Evolutionary conservation across 2,113 vertebrate genomes (phyloP), one percentile per base, ranked within the genome.

Genomic region (Coturnix japonica): DNA sequence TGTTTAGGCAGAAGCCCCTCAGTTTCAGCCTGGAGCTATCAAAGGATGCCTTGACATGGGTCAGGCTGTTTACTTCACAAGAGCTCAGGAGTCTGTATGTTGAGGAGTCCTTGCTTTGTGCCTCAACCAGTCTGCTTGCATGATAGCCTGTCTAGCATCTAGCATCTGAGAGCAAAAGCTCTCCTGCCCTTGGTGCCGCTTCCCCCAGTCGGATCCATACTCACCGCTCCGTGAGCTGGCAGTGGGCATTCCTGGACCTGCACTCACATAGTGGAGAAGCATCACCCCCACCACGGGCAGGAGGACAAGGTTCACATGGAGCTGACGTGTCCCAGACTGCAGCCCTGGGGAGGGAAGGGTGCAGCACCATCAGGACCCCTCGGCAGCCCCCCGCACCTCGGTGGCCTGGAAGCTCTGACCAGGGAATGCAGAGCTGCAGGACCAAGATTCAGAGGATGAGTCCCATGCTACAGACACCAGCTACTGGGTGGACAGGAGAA

Each of bases 161-260:
- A 20, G 47, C 20, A 37, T 37, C 37, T 37, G 37, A 37, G 37
- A 37, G 35, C 63, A 57, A 23, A 41, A 6, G 2, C 15, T 30
- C 31, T 21, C 28, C 61, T 67, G 51, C 60, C 26, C 30, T 19
- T 1, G 0, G 23, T 84, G 23, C 71, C 64, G 7, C n/a, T 21
- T 64, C 7, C 70, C 44, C 13, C 12, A 53, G 43, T 8, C 19
- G 2, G 0, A 3, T 19, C 54, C 1, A 6, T 67, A 96, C 95
- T 96, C 70, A 96, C 95, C 92, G 0, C 74, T 93, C 39, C 81
- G 54, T 80, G 93, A 12, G 59, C 83, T 26, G 57, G 91, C 37
- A 2, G 93, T 53, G 76, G 82, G 90, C 4, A 0, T 4, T 7
- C 93, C 61, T 4, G 95, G 92, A 30, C 93, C 93, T 3, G 94